Evolutionary conservation across 23 tunicate genomes (phyloP).

Genomic region (Ciona savignyi): DNA sequence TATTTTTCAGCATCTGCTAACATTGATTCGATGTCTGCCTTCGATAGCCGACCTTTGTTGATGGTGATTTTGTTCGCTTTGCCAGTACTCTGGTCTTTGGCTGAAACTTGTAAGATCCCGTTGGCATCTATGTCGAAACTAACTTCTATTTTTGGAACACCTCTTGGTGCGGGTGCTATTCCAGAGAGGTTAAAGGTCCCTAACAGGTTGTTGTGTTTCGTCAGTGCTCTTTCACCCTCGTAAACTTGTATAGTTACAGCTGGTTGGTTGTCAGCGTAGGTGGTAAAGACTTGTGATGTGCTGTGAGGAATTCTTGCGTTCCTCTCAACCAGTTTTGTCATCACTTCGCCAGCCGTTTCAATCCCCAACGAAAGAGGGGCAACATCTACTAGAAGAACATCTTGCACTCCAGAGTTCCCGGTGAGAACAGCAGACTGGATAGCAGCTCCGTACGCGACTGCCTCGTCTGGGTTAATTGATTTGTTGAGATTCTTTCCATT

Average conservation of each 20-base stretch:
- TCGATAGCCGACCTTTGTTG: slow-evolving; percentile 49
- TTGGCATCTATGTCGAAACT: slow-evolving; percentile 71
- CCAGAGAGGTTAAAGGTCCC: slow-evolving; percentile 71
- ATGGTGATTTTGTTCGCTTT: slow-evolving; percentile 71
- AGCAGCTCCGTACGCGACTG: slow-evolving; percentile 99
- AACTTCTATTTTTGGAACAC: slow-evolving; percentile 63
- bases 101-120: slow-evolving; percentile 64
- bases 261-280: slow-evolving; percentile 72
- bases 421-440: slow-evolving; percentile 90
- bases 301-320: slow-evolving; percentile 58
- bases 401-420: slow-evolving; percentile 52
- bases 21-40: slow-evolving; percentile 56
- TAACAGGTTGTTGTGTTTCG: slow-evolving; percentile 79
- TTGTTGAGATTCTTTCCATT: slow-evolving; percentile 87
- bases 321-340: slow-evolving; percentile 58
- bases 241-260: slow-evolving; percentile 67
- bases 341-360: slow-evolving; percentile 74
- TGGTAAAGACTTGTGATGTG: slow-evolving; percentile 60
- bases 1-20: slow-evolving; percentile 57
- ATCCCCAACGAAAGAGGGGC: slow-evolving; percentile 78
- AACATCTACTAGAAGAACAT: slow-evolving; percentile 42
- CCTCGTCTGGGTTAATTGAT: slow-evolving; percentile 97
- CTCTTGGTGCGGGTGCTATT: slow-evolving; percentile 71
- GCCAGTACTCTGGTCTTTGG: slow-evolving; percentile 70
- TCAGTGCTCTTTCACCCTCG: slow-evolving; percentile 75